Conservation (phyloP, 30 jellyfish, hydroid and myxozoan genomes). For the Mastigias papua region DNA sequence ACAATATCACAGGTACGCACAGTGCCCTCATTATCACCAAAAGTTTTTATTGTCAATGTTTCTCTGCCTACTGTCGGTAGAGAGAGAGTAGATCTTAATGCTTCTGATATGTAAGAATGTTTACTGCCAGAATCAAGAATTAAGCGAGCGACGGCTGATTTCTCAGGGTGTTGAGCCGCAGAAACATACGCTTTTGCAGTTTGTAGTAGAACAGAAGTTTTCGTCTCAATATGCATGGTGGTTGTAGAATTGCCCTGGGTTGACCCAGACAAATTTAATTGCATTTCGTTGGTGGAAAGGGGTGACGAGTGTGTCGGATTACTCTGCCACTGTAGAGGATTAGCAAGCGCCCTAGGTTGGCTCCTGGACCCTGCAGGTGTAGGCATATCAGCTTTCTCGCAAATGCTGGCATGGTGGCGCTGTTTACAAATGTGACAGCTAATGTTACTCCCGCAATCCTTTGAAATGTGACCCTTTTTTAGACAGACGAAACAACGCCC, state of each 20-base stretch:
- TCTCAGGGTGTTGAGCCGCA: slow-evolving; percentile 19
- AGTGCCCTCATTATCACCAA: slow-evolving; percentile 25
- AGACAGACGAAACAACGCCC: slow-evolving; percentile 36
- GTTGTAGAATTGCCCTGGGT: not conserved
- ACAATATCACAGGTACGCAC: slow-evolving; percentile 10
- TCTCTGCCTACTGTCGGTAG: slow-evolving; percentile 30
- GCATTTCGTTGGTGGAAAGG: not conserved
- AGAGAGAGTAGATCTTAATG: not conserved
- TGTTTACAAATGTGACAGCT: slow-evolving; percentile 2
- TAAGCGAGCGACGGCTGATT: slow-evolving; percentile 34
- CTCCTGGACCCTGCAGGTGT: slow-evolving; percentile 14
- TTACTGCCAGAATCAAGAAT: slow-evolving; percentile 26
- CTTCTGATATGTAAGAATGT: slow-evolving; percentile 39
- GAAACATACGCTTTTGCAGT: slow-evolving; percentile 34
- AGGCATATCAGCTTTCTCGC: not conserved
- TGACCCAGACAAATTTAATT: slow-evolving; percentile 1
- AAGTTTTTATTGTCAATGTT: not conserved
- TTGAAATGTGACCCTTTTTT: slow-evolving; percentile 14
- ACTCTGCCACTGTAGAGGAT: slow-evolving; percentile 31
- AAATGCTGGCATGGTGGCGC: slow-evolving; percentile 36
- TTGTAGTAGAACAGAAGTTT: slow-evolving; percentile 22
- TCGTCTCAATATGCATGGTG: slow-evolving; percentile 19
- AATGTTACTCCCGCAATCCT: not conserved
- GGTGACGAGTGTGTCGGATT: slow-evolving; percentile 10
- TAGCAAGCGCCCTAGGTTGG: slow-evolving; percentile 16